Evolutionary conservation across 2,888 invertebrate species (phyloP), one percentile per base, ranked within the genome.

Genomic region (Argynnis bischoffii): DNA sequence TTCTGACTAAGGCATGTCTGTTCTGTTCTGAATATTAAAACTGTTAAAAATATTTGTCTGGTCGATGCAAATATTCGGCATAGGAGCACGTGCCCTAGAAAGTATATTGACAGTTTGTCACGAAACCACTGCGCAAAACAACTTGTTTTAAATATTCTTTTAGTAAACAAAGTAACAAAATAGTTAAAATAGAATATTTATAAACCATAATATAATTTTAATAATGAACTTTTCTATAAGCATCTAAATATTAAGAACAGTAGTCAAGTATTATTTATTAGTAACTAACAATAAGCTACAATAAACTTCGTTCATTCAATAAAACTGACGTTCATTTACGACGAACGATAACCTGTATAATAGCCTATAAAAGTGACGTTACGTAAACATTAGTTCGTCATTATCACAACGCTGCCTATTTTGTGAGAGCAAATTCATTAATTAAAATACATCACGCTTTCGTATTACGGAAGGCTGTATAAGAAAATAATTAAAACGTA

Each of bases 301-400:
- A 69, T 65, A 69, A 59, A 63, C 57, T 66, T 68, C 64, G 64
- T 63, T 64, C 64, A 57, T 75, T 74, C 71, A 73, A 71, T 76
- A 73, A 67, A 69, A 70, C 73, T 73, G 71, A 72, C 74, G 67
- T 72, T 74, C 72, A 75, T 76, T 77, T 76, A 76, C 72, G 72
- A 73, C 56, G 67, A 51, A 72, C 71, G 66, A 72, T 74, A 77
- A 74, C 71, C 55, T 71, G 68, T 67, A 63, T 75, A 71, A 74
- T 75, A 66, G 72, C 69, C 75, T 69, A 76, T 75, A 76, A 76
- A 76, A 75, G 71, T 72, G 60, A 57, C 68, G 61, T 73, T 72
- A 72, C 69, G 69, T 67, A 71, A 76, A 74, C 74, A 74, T 74
- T 74, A 72, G 71, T 73, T 63, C 60, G 55, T 47, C 57, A 72